Percentiles rank a stretch among this genome's conserved stretches.
These are phyloP conservation scores for Scaptomyza hsui DNA, from an alignment of 1,140 invertebrate genomes.

Conservation along the genomic window DNA sequence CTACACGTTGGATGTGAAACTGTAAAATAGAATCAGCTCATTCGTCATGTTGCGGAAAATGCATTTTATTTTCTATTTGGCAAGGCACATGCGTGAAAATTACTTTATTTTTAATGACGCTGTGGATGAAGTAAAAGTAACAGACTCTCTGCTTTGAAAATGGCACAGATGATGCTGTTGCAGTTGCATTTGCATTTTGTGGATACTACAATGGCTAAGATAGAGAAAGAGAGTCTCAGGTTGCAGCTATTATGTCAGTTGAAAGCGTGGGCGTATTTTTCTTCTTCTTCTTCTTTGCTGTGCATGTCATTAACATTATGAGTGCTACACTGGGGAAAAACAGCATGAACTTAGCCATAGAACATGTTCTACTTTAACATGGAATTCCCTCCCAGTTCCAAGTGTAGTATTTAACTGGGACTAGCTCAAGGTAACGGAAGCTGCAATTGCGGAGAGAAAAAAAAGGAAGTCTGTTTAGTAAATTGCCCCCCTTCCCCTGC, in stretches of 20 bases:
- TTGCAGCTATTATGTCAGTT: constrained; percentile 30
- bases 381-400: background rate
- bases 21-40: constrained; percentile 79
- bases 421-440: constrained; percentile 73
- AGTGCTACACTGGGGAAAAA: constrained; percentile 27
- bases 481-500: constrained; percentile 39
- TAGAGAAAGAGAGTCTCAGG: constrained; percentile 11
- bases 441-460: constrained; percentile 71
- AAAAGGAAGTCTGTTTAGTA: constrained; percentile 27
- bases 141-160: constrained; percentile 38
- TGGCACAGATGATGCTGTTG: constrained; percentile 52
- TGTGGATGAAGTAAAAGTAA: constrained; percentile 5
- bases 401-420: constrained; percentile 21
- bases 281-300: constrained; percentile 26
- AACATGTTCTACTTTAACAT: too few species aligned
- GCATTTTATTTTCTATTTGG: constrained; percentile 75
- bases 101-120: constrained; percentile 80
- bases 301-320: constrained; percentile 83
- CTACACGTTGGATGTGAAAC: constrained; percentile 46
- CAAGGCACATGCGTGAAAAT: constrained; percentile 78
- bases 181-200: constrained; percentile 39
- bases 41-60: constrained; percentile 79
- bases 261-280: constrained; percentile 43
- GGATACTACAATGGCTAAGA: constrained; percentile 36
- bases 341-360: too few species aligned